Base-by-base conservation (phyloP, 2,113 vertebrate species). In the Pluvialis apricaria region DNA sequence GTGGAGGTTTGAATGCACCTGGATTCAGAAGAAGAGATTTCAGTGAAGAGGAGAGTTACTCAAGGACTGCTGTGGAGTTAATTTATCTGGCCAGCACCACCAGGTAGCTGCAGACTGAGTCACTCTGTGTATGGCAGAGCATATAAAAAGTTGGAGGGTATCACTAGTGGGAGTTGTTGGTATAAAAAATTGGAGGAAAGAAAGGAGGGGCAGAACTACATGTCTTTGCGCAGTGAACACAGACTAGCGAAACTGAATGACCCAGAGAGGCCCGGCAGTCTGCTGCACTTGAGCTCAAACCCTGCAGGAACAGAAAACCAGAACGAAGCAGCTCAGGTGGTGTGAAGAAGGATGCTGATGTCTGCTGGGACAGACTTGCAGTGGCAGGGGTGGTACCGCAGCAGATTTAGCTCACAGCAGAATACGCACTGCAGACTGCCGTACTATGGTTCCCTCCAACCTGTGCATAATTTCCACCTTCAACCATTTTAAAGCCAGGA, bases 371-470 rank as follows among this genome's bases (percentile, higher is more conserved):
- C 20, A 55, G 2, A 16, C 7, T 28, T 54, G 10, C 3, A 1
- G 15, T 28, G 29, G 15, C 2, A 4, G 49, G 10, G 26, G 22
- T 28, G 32, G 16, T n/a, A 4, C 89, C 32, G 45, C 20, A 34
- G 5, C 11, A 75, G 61, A 40, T 68, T 9, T 32, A 91, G 18
- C 57, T 79, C 57, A 45, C 1, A 2, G 29, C 36, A 42, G 60
- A n/a, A n/a, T 6, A 57, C 0, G 0, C 15, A 9, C 9, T 76
- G 87, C 40, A 22, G n/a, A 18, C 4, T 55, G 65, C 38, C 4
- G 0, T 45, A 19, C 14, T 36, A 10, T 6, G 16, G 14, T 19
- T 87, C 36, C 38, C 57, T 94, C 58, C 31, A 47, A 8, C 15
- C 15, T 54, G 9, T 20, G 10, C 29, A 24, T 28, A 47, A 86